Evolutionary conservation across 2,888 invertebrate genomes (phyloP).

Genomic region (Drepana falcataria): DNA sequence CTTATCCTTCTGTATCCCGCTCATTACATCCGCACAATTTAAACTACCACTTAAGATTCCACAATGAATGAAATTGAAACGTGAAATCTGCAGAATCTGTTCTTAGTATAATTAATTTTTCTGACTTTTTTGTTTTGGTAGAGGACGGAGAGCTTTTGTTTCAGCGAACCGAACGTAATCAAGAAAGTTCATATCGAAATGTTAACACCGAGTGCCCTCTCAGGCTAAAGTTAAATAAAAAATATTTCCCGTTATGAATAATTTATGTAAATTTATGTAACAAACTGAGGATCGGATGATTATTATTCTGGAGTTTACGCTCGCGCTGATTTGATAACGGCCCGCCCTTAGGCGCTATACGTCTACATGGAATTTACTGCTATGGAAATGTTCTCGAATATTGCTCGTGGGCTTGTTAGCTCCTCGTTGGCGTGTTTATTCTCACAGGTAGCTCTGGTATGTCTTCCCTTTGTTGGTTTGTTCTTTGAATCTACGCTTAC

Average conservation of each 20-base stretch:
- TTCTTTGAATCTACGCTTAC: too few relatives aligned
- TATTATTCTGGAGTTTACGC: conserved; percentile 40
- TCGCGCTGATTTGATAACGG: conserved; percentile 38
- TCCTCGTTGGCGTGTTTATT: background rate
- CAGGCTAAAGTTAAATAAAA: conserved; percentile 25
- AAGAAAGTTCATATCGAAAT: conserved; percentile 4
- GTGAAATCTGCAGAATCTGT: conserved; percentile 2
- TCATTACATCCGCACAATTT: too few relatives aligned
- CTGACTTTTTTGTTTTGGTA: conserved; percentile 1
- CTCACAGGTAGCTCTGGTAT: background rate
- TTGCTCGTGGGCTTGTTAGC: conserved; percentile 1
- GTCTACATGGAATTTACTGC: conserved; percentile 9
- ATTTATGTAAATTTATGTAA: conserved; percentile 41
- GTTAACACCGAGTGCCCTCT: conserved; percentile 15
- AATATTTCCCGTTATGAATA: conserved; percentile 30
- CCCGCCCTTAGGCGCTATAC: conserved; percentile 18
- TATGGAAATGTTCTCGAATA: conserved; percentile 7
- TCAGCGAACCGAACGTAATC: background rate
- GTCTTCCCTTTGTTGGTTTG: too few relatives aligned
- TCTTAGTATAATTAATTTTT: conserved; percentile 7
- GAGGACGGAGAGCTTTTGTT: conserved; percentile 2
- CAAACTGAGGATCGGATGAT: conserved; percentile 26
- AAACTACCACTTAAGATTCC: too few relatives aligned
- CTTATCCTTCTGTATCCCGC: too few relatives aligned
- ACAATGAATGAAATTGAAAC: too few relatives aligned